These are phyloP conservation scores for Strigamia maritima DNA, from an alignment of 2,888 invertebrate genomes.

Conservation along the genomic window DNA sequence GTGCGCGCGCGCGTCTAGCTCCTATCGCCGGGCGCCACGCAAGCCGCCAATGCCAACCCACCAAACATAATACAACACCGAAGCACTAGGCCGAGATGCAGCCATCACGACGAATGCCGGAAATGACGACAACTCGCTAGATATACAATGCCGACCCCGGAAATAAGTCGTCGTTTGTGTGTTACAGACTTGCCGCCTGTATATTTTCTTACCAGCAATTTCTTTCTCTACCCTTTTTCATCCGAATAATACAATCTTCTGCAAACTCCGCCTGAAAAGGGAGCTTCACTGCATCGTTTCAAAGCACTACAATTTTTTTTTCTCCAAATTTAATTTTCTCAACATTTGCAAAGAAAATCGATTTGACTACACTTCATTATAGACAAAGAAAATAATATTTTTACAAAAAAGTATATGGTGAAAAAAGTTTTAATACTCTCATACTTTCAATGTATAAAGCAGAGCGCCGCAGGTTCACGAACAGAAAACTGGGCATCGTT, in stretches of 20 bases:
- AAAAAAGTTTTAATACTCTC: no score
- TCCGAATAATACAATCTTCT: neutral
- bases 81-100: neutral
- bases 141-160: neutral
- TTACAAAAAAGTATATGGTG: neutral
- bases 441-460: neutral
- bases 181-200: neutral
- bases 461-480: neutral
- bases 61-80: constrained; percentile 1
- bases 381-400: neutral
- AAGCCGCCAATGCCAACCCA: neutral
- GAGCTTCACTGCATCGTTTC: neutral
- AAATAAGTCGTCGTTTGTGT: neutral
- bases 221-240: neutral
- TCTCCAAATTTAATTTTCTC: neutral
- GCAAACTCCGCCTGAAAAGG: neutral
- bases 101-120: neutral
- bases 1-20: neutral
- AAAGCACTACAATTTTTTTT: neutral
- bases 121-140: neutral
- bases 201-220: neutral
- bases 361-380: neutral
- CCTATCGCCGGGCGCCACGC: neutral
- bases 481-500: neutral
- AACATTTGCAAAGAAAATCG: neutral